Evolutionary conservation across 1,140 invertebrate species (phyloP).

Genomic region (Pseudomyrmex pallidus): DNA sequence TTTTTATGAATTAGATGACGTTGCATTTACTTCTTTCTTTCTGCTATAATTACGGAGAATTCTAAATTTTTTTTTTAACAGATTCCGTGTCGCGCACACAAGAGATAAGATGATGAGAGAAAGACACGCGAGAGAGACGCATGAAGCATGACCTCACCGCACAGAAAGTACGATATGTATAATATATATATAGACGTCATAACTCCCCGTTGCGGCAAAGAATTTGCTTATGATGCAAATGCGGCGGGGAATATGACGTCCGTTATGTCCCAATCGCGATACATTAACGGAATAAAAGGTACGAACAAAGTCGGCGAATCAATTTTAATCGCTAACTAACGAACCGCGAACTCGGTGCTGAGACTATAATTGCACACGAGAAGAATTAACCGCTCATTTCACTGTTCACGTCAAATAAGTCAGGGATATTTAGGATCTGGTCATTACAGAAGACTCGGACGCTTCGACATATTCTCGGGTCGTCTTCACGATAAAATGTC

Average conservation of each 20-base stretch:
- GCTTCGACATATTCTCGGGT: not conserved
- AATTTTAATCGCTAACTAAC: constrained; percentile 55
- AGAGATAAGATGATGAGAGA: too few species aligned
- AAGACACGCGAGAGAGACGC: not conserved
- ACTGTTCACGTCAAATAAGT: constrained; percentile 22
- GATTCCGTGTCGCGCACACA: not conserved
- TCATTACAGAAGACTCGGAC: constrained; percentile 3
- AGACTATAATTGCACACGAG: constrained; percentile 15
- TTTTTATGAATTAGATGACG: constrained; percentile 3
- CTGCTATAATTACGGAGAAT: not conserved
- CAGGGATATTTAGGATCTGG: not conserved
- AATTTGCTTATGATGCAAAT: not conserved
- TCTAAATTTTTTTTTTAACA: constrained; percentile 7
- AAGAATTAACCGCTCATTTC: constrained; percentile 33
- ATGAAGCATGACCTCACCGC: not conserved
- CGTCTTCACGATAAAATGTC: not conserved
- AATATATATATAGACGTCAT: not conserved
- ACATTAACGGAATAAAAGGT: not conserved
- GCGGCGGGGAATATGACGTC: not conserved
- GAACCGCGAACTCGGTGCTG: constrained; percentile 48
- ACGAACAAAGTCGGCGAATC: constrained; percentile 41
- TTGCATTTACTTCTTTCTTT: constrained; percentile 5
- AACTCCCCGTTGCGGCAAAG: too few species aligned
- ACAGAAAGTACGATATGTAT: not conserved
- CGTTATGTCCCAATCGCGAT: not conserved